Percentiles rank a stretch among this genome's conserved stretches.
Evolutionary conservation across 1,140 invertebrate species (phyloP).

Genomic region (Drosophila repleta): DNA sequence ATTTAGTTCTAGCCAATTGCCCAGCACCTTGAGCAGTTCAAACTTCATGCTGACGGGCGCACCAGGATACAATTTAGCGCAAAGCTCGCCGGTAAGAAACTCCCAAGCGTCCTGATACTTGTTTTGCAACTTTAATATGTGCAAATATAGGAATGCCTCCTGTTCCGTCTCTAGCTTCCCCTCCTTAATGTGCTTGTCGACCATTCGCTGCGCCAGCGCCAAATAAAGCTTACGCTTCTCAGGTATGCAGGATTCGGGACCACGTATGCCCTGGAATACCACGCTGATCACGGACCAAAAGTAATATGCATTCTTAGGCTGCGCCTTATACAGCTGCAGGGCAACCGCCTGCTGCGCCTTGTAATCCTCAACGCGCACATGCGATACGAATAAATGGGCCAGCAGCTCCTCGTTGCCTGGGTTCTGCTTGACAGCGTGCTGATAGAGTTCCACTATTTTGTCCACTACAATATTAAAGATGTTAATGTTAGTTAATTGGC

Average conservation of each 20-base stretch:
- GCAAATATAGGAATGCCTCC: constrained; percentile 95
- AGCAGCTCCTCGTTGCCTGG: constrained; percentile 96
- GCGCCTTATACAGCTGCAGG: constrained; percentile 94
- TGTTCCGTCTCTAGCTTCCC: constrained; percentile 96
- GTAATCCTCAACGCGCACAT: constrained; percentile 95
- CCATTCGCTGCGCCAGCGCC: constrained; percentile 93
- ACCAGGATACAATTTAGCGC: constrained; percentile 86
- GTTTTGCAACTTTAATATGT: constrained; percentile 93
- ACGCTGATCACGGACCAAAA: constrained; percentile 99
- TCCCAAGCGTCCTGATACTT: constrained; percentile 93
- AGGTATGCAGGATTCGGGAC: constrained; percentile 84
- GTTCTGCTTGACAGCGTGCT: constrained; percentile 93
- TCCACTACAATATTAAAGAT: constrained; percentile 87
- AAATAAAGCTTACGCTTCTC: constrained; percentile 88
- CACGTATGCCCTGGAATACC: constrained; percentile 89
- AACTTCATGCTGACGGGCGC: constrained; percentile 88
- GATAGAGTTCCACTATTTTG: constrained; percentile 94
- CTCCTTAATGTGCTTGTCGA: constrained; percentile 94
- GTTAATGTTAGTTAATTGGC: neutral
- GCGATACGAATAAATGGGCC: constrained; percentile 97
- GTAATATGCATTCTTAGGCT: constrained; percentile 97
- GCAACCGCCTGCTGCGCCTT: constrained; percentile 96
- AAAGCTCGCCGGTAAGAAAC: constrained; percentile 91
- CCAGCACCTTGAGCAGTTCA: constrained; percentile 89
- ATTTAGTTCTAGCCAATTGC: constrained; percentile 90